phyloP scores from a whole-genome alignment of 2,888 invertebrate genomes.

The Pterobdella sp. region DNA sequence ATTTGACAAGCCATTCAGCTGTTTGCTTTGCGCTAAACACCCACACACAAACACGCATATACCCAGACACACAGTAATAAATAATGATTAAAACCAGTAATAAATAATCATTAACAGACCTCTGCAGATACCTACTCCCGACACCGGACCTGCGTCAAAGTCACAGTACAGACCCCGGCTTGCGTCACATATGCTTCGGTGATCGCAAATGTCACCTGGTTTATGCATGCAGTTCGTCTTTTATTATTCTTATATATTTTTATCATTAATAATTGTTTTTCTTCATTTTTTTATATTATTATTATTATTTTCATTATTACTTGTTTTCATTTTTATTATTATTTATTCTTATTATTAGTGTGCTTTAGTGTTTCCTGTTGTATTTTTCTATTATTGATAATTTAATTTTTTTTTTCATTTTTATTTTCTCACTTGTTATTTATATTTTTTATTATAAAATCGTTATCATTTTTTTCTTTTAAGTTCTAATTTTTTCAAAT shows the following conservation, averaged over 20 bases:
- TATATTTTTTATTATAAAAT: background rate
- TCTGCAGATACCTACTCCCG: background rate
- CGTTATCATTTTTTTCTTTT: background rate
- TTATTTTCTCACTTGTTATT: background rate
- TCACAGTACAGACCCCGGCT: conserved; percentile 3
- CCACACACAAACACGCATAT: too few species aligned
- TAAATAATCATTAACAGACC: too few species aligned
- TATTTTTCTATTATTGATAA: background rate
- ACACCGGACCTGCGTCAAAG: background rate
- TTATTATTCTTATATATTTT: background rate
- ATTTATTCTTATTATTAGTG: background rate
- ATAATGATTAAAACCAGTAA: too few species aligned
- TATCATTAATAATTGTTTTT: background rate
- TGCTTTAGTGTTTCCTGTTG: background rate
- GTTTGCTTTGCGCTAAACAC: too few species aligned
- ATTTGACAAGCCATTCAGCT: too few species aligned
- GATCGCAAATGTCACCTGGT: conserved; percentile 6
- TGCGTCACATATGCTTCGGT: background rate
- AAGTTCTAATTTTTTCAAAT: background rate
- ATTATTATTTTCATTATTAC: background rate
- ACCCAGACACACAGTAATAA: too few species aligned
- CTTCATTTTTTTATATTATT: background rate
- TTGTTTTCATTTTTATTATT: background rate
- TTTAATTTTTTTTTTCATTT: background rate
- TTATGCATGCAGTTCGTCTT: too few species aligned